Evolutionary conservation across 2,113 vertebrate species (phyloP).

Genomic region (Diglossa brunneiventris): DNA sequence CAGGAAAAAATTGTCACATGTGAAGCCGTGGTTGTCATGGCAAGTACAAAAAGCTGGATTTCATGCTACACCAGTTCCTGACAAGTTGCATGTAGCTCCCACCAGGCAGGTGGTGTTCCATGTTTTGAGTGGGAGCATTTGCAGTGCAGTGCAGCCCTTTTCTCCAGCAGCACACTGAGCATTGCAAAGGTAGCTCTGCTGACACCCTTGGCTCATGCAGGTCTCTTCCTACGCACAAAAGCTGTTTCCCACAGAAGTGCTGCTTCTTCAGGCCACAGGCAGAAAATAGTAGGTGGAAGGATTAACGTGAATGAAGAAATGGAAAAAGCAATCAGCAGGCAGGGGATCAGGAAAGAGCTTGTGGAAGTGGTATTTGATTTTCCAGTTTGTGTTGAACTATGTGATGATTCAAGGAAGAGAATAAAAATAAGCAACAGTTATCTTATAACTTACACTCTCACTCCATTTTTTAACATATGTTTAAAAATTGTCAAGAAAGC

Average conservation of each 20-base stretch:
- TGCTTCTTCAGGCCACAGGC: slow-evolving; percentile 6
- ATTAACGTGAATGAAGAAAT: slow-evolving; percentile 32
- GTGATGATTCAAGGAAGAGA: neutral
- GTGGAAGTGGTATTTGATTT: slow-evolving; percentile 20
- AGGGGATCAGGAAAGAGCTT: neutral
- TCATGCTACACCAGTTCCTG: rapidly evolving
- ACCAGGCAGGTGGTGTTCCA: neutral
- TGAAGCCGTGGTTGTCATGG: neutral
- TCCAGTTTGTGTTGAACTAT: neutral
- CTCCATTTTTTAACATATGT: neutral
- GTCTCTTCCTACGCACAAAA: neutral
- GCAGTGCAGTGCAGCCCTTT: neutral
- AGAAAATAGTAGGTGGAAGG: slow-evolving; percentile 19
- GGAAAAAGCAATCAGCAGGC: neutral
- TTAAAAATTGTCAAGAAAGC: neutral
- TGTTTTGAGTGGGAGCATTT: neutral
- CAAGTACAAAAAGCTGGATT: neutral
- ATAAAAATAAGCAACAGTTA: neutral
- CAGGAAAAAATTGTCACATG: neutral
- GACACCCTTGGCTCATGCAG: neutral
- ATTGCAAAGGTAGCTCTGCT: neutral
- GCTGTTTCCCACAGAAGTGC: neutral
- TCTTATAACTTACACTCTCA: neutral
- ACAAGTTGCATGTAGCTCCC: neutral
- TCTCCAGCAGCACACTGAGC: neutral